Conservation (phyloP, 2,888 invertebrate species). For the Leucophenga maculata region DNA sequence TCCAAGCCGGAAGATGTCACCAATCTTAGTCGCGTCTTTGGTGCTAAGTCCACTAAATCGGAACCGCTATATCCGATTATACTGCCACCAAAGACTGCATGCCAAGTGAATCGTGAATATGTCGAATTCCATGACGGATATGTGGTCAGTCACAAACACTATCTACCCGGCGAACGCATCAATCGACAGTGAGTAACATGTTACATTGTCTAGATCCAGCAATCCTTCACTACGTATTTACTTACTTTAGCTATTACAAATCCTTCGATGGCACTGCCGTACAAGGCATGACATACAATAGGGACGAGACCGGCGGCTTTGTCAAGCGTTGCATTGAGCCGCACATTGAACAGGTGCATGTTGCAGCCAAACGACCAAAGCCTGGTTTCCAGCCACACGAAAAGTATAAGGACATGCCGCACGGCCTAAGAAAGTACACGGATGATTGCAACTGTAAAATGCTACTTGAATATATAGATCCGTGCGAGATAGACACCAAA, state of each 20-base stretch:
- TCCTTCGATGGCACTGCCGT: neutral
- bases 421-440: conserved; percentile 40
- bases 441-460: conserved; percentile 49
- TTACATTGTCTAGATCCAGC: too few species aligned
- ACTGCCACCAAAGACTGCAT: conserved; percentile 53
- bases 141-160: conserved; percentile 63
- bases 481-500: conserved; percentile 41
- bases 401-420: conserved; percentile 40
- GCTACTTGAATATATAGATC: conserved; percentile 50
- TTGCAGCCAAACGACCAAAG: conserved; percentile 59
- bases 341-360: conserved; percentile 45
- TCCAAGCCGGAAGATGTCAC: conserved; percentile 61
- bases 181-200: conserved; percentile 53
- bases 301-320: conserved; percentile 50
- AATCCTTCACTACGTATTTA: too few species aligned
- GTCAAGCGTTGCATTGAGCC: conserved; percentile 51
- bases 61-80: conserved; percentile 49
- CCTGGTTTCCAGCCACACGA: conserved; percentile 1
- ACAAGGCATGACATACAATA: conserved; percentile 40
- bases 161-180: conserved; percentile 62
- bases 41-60: conserved; percentile 31
- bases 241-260: too few species aligned
- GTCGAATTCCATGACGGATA: conserved; percentile 60
- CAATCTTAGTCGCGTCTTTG: conserved; percentile 60
- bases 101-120: conserved; percentile 57